A percentile compares a stretch with the other conserved stretches of the same genome.
Conservation (phyloP, 2,888 invertebrate genomes). For the Plebejus melissa region DNA sequence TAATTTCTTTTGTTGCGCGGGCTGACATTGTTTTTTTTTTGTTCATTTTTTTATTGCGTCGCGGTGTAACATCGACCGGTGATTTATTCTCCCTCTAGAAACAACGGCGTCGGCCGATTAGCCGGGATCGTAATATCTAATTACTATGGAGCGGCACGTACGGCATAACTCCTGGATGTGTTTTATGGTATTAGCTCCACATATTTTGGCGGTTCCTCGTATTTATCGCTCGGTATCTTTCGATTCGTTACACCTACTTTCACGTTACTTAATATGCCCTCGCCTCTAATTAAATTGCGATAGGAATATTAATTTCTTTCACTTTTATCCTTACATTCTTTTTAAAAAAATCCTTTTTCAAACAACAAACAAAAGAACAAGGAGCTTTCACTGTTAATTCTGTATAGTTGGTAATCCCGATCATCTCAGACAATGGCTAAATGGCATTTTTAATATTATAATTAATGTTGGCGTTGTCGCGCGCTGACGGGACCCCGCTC, state of each 20-base stretch:
- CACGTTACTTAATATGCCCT: constrained; percentile 16
- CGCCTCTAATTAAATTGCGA: too few relatives aligned
- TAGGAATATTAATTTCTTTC: too few relatives aligned
- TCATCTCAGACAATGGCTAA: constrained; percentile 78
- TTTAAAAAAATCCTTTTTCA: neutral
- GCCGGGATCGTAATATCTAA: constrained; percentile 75
- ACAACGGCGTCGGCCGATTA: constrained; percentile 78
- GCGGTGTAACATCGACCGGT: constrained; percentile 62
- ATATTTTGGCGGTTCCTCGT: constrained; percentile 75
- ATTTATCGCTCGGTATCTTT: constrained; percentile 26
- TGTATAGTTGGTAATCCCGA: constrained; percentile 69
- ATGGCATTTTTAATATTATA: constrained; percentile 80
- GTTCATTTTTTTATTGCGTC: constrained; percentile 60
- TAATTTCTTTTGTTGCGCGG: constrained; percentile 76
- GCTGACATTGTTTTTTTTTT: constrained; percentile 70
- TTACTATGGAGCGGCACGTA: constrained; percentile 77
- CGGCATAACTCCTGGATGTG: constrained; percentile 74
- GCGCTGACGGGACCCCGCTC: constrained; percentile 74
- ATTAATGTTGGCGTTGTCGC: constrained; percentile 80
- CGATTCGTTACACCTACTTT: constrained; percentile 27
- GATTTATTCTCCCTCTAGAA: constrained; percentile 78
- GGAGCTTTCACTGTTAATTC: neutral
- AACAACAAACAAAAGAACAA: neutral
- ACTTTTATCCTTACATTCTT: neutral
- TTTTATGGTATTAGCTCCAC: constrained; percentile 77